Base-by-base conservation (phyloP, 2,797 vertebrate species). In the Lagothrix lagotricha region DNA sequence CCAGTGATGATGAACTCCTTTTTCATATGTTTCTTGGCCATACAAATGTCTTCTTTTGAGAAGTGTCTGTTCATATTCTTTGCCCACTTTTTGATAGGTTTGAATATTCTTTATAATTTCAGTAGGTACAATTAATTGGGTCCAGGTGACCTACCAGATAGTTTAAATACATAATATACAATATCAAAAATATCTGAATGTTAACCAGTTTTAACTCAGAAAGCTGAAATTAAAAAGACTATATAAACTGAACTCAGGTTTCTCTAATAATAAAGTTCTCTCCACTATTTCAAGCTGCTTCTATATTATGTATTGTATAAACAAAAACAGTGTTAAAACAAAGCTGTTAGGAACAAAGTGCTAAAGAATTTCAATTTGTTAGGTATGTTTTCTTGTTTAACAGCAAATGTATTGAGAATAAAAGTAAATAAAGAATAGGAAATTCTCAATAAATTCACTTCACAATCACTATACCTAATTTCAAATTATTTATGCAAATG, bases 401-500 rank as follows among this genome's bases (percentile, higher is more conserved):
- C 5, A 83, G 20, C 64, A 24, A 95, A 41, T 52, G 5, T 84
- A 48, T 64, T 84, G 20, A 57, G 9, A 82, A 73, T 64, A 64
- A 64, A 64, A 33, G 61, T 64, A 64, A 64, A 58, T 58, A 58
- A 58, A 30, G 2, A 6, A 33, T n/a, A 15, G 15, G 30, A 64
- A 64, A 33, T 64, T 64, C 61, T 64, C 61, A 17, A 64, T 64
- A 64, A 33, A 64, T 90, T 96, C 52, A 2, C 33, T 80, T 72
- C 54, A 81, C 28, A 61, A 33, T 58, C 33, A 75, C 24, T 70
- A 30, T 52, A 36, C 24, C 13, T 61, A 61, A 80, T 75, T 93
- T 90, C 5, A 92, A 77, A 73, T 87, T 61, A 85, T 88, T 90
- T 96, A 82, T 93, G 52, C 33, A 93, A 58, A 58, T 64, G 3